Percentiles rank a stretch among this genome's conserved stretches.
Evolutionary conservation across 23 tunicate genomes (phyloP).

Genomic region (Clavelina lepadiformis): DNA sequence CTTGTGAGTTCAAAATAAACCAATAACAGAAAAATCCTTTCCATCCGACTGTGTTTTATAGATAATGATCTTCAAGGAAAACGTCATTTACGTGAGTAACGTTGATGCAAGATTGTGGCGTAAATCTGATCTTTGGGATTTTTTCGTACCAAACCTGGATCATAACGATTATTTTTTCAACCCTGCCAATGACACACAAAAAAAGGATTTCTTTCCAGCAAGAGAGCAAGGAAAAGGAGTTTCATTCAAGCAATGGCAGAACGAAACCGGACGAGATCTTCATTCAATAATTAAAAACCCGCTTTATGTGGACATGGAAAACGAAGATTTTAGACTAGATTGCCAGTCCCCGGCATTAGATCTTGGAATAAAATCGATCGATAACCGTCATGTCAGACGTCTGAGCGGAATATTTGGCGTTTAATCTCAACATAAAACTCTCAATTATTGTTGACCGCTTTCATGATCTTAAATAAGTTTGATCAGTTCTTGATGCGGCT

Average conservation of each 20-base stretch:
- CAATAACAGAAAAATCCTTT: too few species aligned
- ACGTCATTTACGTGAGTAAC: slow-evolving; percentile 19
- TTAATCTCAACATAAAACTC: too few species aligned
- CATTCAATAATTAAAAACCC: neutral
- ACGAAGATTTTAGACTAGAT: neutral
- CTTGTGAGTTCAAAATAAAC: too few species aligned
- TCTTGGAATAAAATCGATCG: slow-evolving; percentile 6
- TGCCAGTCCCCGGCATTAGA: neutral
- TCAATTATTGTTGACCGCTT: too few species aligned
- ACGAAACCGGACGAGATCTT: neutral
- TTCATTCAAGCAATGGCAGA: slow-evolving; percentile 1
- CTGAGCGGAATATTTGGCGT: too few species aligned
- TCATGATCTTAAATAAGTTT: too few species aligned
- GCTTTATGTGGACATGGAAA: neutral
- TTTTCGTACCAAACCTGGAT: slow-evolving; percentile 21
- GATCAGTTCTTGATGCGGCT: too few species aligned
- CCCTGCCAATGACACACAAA: neutral
- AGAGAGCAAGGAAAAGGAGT: too few species aligned
- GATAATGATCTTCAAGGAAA: neutral
- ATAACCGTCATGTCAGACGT: slow-evolving; percentile 1
- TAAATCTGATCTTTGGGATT: slow-evolving; percentile 25
- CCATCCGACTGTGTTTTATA: neutral
- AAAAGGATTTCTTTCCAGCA: slow-evolving; percentile 7
- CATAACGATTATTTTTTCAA: slow-evolving; percentile 18
- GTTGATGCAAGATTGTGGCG: slow-evolving; percentile 21